phyloP scores from a whole-genome alignment of 1,140 invertebrate species.

The Drosophila gunungcola region DNA sequence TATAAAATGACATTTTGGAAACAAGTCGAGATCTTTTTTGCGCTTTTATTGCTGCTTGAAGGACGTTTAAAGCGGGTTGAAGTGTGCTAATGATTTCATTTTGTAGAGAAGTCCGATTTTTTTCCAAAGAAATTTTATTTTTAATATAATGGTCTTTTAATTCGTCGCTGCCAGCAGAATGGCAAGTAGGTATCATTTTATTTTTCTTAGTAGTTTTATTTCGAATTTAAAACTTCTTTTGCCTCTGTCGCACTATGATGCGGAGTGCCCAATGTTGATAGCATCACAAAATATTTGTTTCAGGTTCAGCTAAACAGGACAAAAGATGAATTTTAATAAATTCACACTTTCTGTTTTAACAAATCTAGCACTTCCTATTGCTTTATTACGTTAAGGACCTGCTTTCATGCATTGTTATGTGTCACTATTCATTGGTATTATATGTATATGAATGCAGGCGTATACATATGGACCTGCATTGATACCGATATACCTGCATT shows the following conservation, averaged over 20 bases:
- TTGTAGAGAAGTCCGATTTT: conserved; percentile 40
- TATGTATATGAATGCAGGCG: not conserved
- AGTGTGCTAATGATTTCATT: not conserved
- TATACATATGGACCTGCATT: conserved; percentile 3
- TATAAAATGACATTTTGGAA: conserved; percentile 14
- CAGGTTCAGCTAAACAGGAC: not conserved
- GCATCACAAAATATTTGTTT: conserved; percentile 4
- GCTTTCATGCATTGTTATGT: not conserved
- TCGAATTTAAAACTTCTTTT: not conserved
- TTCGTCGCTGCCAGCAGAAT: not conserved
- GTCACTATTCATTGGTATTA: not conserved
- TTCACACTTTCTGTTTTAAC: not conserved
- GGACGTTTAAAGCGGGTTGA: conserved; percentile 2
- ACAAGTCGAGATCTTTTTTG: not conserved
- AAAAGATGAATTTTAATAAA: not conserved
- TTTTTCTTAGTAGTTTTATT: conserved; percentile 18
- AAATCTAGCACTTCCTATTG: not conserved
- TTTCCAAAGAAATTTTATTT: conserved; percentile 13
- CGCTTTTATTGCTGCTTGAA: not conserved
- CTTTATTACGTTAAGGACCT: not conserved
- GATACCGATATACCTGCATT: conserved; percentile 20
- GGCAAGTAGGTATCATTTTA: conserved; percentile 32
- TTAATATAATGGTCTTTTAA: conserved; percentile 8
- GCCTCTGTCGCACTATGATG: not conserved
- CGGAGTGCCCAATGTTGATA: not conserved